Conservation (phyloP, 1,140 invertebrate species). For the Drosophila prosaltans region DNA sequence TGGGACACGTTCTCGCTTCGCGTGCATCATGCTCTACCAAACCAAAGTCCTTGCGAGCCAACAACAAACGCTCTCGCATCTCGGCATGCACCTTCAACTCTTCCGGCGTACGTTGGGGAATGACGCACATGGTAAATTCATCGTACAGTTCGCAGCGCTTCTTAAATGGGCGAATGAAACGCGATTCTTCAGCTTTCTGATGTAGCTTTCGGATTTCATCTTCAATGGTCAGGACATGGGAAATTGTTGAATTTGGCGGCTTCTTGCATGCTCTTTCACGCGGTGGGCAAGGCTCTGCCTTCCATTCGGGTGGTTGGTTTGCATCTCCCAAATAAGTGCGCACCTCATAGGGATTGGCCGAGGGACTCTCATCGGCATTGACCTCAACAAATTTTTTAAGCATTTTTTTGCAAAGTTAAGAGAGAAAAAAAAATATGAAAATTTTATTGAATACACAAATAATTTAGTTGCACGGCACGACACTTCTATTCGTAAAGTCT, state of each 20-base stretch:
- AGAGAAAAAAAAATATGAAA: conserved; percentile 20
- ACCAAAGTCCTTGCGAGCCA: conserved; percentile 38
- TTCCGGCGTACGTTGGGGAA: conserved; percentile 59
- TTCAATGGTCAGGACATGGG: conserved; percentile 73
- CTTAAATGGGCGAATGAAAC: conserved; percentile 54
- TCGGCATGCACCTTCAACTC: conserved; percentile 62
- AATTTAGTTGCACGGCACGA: conserved; percentile 49
- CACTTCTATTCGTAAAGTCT: conserved; percentile 24
- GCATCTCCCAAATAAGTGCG: conserved; percentile 72
- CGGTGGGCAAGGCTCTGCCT: conserved; percentile 51
- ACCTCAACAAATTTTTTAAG: conserved; percentile 78
- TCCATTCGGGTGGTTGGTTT: conserved; percentile 53
- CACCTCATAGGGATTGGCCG: conserved; percentile 75
- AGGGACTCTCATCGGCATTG: conserved; percentile 68
- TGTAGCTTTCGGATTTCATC: conserved; percentile 72
- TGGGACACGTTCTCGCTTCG: conserved; percentile 28
- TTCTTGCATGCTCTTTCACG: conserved; percentile 64
- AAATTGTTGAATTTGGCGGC: conserved; percentile 61
- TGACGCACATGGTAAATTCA: conserved; percentile 61
- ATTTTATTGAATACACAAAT: conserved; percentile 19
- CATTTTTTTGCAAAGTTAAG: conserved; percentile 59
- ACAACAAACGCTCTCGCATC: conserved; percentile 64
- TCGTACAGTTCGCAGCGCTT: conserved; percentile 61
- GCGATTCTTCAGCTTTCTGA: conserved; percentile 65
- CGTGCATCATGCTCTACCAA: conserved; percentile 65